phyloP scores from a whole-genome alignment of 2,888 invertebrate species.

The Orthosia incerta region DNA sequence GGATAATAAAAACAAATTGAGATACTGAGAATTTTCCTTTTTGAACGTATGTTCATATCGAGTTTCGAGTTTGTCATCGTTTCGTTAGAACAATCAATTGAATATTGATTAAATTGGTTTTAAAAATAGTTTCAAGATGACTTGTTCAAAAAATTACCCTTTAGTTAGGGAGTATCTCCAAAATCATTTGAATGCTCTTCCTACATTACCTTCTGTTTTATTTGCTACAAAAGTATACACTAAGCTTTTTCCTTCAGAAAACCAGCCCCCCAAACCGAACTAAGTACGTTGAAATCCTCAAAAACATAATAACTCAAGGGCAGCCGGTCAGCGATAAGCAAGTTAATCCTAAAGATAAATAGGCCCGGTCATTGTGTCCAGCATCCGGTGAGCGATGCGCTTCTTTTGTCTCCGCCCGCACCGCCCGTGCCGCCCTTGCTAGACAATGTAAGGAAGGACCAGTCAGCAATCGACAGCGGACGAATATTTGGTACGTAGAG shows the following conservation, averaged over 20 bases:
- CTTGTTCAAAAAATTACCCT: neutral
- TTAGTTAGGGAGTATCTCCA: neutral
- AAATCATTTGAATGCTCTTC: neutral
- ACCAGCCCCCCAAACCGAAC: neutral
- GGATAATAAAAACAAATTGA: slow-evolving; percentile 12
- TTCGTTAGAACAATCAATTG: neutral
- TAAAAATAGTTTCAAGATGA: neutral
- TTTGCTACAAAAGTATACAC: neutral
- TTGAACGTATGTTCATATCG: neutral
- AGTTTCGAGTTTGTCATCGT: neutral
- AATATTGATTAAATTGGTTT: neutral
- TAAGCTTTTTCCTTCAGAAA: slow-evolving; percentile 6
- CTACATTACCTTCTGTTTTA: neutral
- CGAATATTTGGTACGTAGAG: slow-evolving; percentile 65
- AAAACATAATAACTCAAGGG: slow-evolving; percentile 75
- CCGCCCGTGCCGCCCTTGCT: slow-evolving; percentile 64
- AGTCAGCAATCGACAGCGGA: slow-evolving; percentile 85
- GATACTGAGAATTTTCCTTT: neutral
- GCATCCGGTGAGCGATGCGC: slow-evolving; percentile 87
- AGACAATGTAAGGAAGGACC: slow-evolving; percentile 83
- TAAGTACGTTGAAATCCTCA: slow-evolving; percentile 57
- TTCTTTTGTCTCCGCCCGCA: slow-evolving; percentile 87
- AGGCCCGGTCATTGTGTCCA: slow-evolving; percentile 84
- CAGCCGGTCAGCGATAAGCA: slow-evolving; percentile 83
- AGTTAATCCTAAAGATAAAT: slow-evolving; percentile 90